Percentiles rank a stretch among this genome's conserved stretches.
phyloP scores from a whole-genome alignment of 2,888 invertebrate genomes.

The Nomada ferruginata region DNA sequence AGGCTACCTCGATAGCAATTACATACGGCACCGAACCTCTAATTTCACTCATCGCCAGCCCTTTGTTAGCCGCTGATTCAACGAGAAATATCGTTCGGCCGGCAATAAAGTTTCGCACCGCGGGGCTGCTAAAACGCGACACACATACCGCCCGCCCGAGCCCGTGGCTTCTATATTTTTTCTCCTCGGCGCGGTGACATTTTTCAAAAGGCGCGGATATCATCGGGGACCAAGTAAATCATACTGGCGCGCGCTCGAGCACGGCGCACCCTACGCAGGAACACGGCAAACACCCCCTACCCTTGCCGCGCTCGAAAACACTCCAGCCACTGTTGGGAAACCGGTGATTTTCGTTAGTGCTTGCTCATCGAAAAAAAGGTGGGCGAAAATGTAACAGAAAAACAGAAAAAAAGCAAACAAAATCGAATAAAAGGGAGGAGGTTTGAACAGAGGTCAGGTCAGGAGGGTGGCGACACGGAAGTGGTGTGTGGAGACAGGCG shows the following conservation, averaged over 20 bases:
- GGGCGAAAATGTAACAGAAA: slow-evolving; percentile 7
- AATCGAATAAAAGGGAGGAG: slow-evolving; percentile 32
- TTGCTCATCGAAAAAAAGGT: slow-evolving; percentile 74
- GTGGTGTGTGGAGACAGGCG: slow-evolving; percentile 62
- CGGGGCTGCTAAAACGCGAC: slow-evolving; percentile 63
- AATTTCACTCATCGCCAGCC: slow-evolving; percentile 50
- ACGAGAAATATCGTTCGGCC: slow-evolving; percentile 69
- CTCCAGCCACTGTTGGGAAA: slow-evolving; percentile 54
- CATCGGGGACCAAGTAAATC: slow-evolving; percentile 74
- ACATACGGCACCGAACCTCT: slow-evolving; percentile 24
- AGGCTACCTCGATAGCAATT: slow-evolving; percentile 1
- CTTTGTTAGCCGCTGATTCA: slow-evolving; percentile 69
- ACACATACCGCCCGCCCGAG: slow-evolving; percentile 20
- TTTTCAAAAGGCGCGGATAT: slow-evolving; percentile 74
- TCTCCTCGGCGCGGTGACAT: slow-evolving; percentile 68
- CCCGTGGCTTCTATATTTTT: slow-evolving; percentile 63
- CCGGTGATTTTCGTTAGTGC: slow-evolving; percentile 76
- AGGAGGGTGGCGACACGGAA: slow-evolving; percentile 46
- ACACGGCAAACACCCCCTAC: slow-evolving; percentile 65
- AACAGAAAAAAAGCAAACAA: slow-evolving; percentile 28
- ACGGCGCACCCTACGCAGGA: slow-evolving; percentile 70
- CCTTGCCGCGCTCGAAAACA: slow-evolving; percentile 41
- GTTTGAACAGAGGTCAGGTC: slow-evolving; percentile 31
- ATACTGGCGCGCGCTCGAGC: slow-evolving; percentile 59
- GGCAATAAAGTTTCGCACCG: slow-evolving; percentile 65